A percentile compares a stretch with the other conserved stretches of the same genome.
Conservation (phyloP, 1,140 invertebrate genomes). For the Platorchestia sp. region DNA sequence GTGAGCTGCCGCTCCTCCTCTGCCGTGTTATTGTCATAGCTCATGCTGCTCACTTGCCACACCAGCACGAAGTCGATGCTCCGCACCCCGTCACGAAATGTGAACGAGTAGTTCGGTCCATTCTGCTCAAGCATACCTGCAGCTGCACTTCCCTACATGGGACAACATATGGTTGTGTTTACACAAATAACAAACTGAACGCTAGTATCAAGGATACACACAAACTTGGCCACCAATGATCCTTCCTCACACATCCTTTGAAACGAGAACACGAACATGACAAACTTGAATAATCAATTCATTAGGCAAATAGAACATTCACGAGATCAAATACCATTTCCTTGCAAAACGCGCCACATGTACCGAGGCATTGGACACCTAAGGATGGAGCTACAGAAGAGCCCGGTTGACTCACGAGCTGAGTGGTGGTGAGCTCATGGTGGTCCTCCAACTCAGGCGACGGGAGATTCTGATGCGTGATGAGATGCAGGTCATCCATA, state of each 20-base stretch:
- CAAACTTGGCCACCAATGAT: neutral
- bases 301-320: neutral
- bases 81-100: slow-evolving; percentile 78
- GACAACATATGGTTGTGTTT: neutral
- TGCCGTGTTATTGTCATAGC: slow-evolving; percentile 59
- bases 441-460: neutral
- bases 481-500: slow-evolving; percentile 42
- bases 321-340: neutral
- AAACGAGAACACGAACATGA: neutral
- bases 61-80: slow-evolving; percentile 85
- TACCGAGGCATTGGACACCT: too few relatives aligned
- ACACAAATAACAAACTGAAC: neutral
- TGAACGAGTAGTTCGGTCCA: slow-evolving; percentile 12
- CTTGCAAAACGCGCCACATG: neutral
- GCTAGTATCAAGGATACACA: neutral
- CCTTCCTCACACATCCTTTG: neutral
- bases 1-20: slow-evolving; percentile 69
- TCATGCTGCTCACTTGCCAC: slow-evolving; percentile 76
- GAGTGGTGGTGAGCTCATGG: slow-evolving; percentile 4
- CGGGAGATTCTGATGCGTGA: neutral
- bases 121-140: neutral
- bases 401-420: neutral
- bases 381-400: neutral
- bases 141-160: neutral
- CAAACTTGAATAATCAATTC: neutral